Conservation (phyloP, 2,888 invertebrate genomes). For the Drosophila trichaetosa region DNA sequence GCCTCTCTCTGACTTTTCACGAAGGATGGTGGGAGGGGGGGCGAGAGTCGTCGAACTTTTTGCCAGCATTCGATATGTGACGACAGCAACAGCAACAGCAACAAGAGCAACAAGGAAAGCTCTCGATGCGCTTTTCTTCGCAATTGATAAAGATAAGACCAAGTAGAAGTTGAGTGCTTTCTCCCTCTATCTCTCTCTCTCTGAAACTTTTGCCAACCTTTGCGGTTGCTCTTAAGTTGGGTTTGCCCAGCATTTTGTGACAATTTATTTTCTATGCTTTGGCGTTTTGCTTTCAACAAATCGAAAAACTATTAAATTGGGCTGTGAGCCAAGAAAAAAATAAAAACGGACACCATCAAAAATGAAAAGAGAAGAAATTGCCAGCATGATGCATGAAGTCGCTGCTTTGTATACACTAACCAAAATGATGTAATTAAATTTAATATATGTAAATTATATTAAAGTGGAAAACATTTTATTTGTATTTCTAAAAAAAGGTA, state of each 20-base stretch:
- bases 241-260: constrained; percentile 72
- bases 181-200: constrained; percentile 31
- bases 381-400: constrained; percentile 5
- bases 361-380: constrained; percentile 19
- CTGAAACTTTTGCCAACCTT: constrained; percentile 62
- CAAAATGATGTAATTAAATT: background rate
- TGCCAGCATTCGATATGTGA: constrained; percentile 57
- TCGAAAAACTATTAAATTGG: constrained; percentile 82
- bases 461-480: background rate
- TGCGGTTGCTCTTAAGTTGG: constrained; percentile 45
- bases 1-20: constrained; percentile 1
- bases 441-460: background rate
- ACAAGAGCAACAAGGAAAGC: constrained; percentile 11
- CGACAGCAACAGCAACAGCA: constrained; percentile 37
- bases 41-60: constrained; percentile 53
- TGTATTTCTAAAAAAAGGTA: background rate
- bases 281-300: constrained; percentile 78
- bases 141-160: constrained; percentile 75
- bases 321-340: constrained; percentile 65
- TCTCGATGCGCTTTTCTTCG: constrained; percentile 56
- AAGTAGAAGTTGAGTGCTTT: constrained; percentile 45
- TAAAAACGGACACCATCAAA: constrained; percentile 15
- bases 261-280: constrained; percentile 79
- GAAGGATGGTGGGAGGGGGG: constrained; percentile 10
- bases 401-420: constrained; percentile 36